Evolutionary conservation across 2,113 vertebrate genomes (phyloP).

Genomic region (Cephalophus harveyi): DNA sequence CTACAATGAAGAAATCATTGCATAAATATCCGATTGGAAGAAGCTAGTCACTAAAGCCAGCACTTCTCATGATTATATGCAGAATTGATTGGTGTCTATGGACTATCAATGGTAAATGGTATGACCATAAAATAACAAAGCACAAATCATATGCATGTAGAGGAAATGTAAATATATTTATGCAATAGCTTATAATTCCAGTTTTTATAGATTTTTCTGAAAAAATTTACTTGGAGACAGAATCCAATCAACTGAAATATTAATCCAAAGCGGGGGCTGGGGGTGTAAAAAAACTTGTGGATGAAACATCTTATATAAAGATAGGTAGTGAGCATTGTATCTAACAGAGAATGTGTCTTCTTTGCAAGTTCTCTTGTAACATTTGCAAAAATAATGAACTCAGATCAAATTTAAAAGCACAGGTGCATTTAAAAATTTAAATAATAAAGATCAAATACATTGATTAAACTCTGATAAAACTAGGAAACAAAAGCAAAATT

Average conservation of each 20-base stretch:
- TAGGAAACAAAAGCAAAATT: not conserved
- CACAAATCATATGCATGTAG: not conserved
- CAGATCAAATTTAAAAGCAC: not conserved
- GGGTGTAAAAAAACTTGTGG: not conserved
- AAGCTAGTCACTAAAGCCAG: not conserved
- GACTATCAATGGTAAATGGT: not conserved
- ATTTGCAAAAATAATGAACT: not conserved
- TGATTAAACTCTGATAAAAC: not conserved
- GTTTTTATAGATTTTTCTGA: not conserved
- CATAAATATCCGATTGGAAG: not conserved
- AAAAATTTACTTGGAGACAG: not conserved
- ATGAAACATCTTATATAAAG: not conserved
- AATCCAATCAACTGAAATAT: not conserved
- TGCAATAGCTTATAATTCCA: not conserved
- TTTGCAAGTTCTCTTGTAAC: not conserved
- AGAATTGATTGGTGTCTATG: not conserved
- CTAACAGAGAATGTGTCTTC: not conserved
- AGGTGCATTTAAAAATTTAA: not conserved
- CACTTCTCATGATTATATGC: not conserved
- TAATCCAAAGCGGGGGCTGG: not conserved
- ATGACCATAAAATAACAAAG: not conserved
- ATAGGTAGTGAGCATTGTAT: not conserved
- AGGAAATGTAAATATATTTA: not conserved
- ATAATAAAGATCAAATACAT: not conserved
- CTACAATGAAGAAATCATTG: not conserved